Percentiles rank a stretch among this genome's conserved stretches.
phyloP scores from a whole-genome alignment of 2,797 vertebrate genomes.

The Gouania willdenowi region DNA sequence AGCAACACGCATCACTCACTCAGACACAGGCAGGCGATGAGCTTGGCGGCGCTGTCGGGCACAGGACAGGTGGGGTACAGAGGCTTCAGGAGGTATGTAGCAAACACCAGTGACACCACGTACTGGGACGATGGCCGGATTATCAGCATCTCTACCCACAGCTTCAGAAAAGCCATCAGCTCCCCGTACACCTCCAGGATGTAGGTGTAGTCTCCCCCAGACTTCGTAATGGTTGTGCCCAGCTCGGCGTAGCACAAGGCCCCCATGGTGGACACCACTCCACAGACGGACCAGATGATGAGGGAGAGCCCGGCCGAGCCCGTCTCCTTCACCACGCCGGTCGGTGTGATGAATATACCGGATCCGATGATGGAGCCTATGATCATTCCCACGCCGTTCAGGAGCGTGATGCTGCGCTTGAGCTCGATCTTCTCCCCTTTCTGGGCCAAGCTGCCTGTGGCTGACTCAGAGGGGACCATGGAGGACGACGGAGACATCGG shows the following conservation, averaged over 20 bases:
- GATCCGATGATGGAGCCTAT: slow-evolving; percentile 98
- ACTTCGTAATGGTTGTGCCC: slow-evolving; percentile 94
- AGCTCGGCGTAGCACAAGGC: slow-evolving; percentile 96
- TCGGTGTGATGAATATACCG: slow-evolving; percentile 94
- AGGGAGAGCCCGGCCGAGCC: slow-evolving; percentile 92
- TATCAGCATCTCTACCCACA: slow-evolving; percentile 98
- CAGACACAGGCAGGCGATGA: slow-evolving; percentile 92
- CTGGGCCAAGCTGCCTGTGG: neutral
- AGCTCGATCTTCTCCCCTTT: slow-evolving; percentile 63
- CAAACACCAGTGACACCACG: slow-evolving; percentile 95
- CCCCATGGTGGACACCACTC: slow-evolving; percentile 92
- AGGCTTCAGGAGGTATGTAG: slow-evolving; percentile 96
- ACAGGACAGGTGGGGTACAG: slow-evolving; percentile 88
- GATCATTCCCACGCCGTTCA: slow-evolving; percentile 95
- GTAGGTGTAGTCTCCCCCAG: slow-evolving; percentile 96
- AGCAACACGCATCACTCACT: slow-evolving; percentile 79
- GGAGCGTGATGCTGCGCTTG: slow-evolving; percentile 84
- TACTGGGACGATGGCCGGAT: slow-evolving; percentile 97
- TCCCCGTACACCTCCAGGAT: slow-evolving; percentile 96
- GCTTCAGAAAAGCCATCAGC: slow-evolving; percentile 93
- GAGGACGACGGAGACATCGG: slow-evolving; percentile 28
- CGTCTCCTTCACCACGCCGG: slow-evolving; percentile 89
- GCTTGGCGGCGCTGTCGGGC: slow-evolving; percentile 85
- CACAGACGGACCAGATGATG: slow-evolving; percentile 88
- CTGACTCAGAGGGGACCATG: slow-evolving; percentile 13